Base-by-base conservation (phyloP, 2,888 invertebrate species). In the Entomobrya proxima region DNA sequence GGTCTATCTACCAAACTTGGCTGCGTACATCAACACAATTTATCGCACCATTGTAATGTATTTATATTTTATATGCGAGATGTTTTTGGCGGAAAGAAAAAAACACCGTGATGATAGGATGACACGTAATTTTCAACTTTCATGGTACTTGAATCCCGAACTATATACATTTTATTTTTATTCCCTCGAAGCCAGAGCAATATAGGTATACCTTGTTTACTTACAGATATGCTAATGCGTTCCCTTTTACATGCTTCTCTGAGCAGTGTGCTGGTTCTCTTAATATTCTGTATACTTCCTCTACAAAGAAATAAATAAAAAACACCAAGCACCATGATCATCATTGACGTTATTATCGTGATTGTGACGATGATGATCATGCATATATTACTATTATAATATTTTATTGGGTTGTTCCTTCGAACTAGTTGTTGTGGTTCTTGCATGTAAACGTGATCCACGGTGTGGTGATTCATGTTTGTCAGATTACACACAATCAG, bases 381-480 rank as follows among this genome's bases (percentile, higher is more conserved):
- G 55, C 75, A 75, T 69, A 72, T 37, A 50, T 32, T 69, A 44
- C 15, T 61, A 61, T 69, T 69, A 69, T 44, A 30, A 50, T 13
- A 35, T 52, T 74, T 74, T 50, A 74, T 74, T 74, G 35, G 52
- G 74, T 52, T 78, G 64, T 78, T 61, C 24, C 18, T 64, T 64
- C 52, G 18, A 52, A 18, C 44, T 37, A 40, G 58, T 55, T 37
- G 52, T 35, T 21, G 27, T 50, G 21, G 37, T 18, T 27, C 50
- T 74, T 67, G 27, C 77, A 55, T 76, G 77, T 77, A 69, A 83
- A 83, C 83, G 83, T 83, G 83, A 83, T 77, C 83, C 58, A 69
- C 67, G 44, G 69, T 55, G 83, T 74, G 74, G 55, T 78, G 84
- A 85, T 85, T 85, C 84, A 85, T 74, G 78, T 74, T 77, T 85